These are phyloP conservation scores for Drosophila prostipennis DNA, from an alignment of 2,888 invertebrate species.

Conservation along the genomic window DNA sequence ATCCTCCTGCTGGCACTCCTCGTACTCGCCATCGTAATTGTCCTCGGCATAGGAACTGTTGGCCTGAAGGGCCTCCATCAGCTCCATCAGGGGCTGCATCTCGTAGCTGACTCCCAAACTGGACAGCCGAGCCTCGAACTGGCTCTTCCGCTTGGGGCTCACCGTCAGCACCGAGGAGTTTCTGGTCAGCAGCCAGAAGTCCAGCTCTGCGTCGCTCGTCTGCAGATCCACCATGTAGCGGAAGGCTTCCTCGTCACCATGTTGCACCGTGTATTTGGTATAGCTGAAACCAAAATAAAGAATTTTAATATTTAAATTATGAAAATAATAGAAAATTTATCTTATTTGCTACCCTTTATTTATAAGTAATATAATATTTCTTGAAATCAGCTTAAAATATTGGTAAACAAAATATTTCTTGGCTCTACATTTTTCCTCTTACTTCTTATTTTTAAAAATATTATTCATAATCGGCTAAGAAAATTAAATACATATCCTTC, in stretches of 20 bases:
- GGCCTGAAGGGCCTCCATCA: conserved; percentile 65
- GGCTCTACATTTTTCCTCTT: no score
- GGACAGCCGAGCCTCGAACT: conserved; percentile 76
- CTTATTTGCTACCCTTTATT: no score
- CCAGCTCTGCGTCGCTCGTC: conserved; percentile 74
- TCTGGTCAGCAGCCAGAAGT: conserved; percentile 83
- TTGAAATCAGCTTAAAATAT: no score
- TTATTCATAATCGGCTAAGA: no score
- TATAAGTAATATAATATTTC: no score
- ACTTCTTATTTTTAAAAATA: no score
- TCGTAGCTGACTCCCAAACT: conserved; percentile 73
- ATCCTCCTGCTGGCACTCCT: conserved; percentile 59
- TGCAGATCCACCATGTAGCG: conserved; percentile 82
- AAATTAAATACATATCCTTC: no score
- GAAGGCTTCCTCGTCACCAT: conserved; percentile 75
- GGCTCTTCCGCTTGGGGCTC: conserved; percentile 70
- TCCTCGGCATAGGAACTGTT: conserved; percentile 55
- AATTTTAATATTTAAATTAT: no score
- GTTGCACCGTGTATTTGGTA: conserved; percentile 82
- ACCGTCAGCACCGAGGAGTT: conserved; percentile 83
- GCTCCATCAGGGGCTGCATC: conserved; percentile 76
- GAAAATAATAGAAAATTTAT: no score
- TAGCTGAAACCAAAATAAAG: conserved; percentile 61
- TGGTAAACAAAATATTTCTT: no score
- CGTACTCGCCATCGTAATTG: conserved; percentile 25